Evolutionary conservation across 1,140 invertebrate genomes (phyloP), one percentile per base, ranked within the genome.

Genomic region (Gerris buenoi): DNA sequence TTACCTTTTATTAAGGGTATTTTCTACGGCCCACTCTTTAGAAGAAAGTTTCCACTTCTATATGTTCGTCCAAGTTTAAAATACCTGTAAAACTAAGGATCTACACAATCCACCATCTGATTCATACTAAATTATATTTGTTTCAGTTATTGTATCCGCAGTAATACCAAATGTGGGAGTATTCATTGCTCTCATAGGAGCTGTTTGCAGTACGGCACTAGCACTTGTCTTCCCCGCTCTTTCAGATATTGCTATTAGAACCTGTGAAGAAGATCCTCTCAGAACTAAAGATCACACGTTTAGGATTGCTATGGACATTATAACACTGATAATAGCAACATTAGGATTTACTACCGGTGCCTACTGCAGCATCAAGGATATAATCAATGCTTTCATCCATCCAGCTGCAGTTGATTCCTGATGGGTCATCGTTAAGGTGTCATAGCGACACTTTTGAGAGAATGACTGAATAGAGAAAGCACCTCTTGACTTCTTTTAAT

Each of bases 181-280:
- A 1, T 87, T 96, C 76, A 96, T 97, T 69, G 93, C 93, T 0
- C 79, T 95, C 58, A 88, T 96, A 59, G 94, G 94, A 1, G 91
- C 94, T 0, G 80, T 95, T 2, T 89, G 89, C 74, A 91, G 90
- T 69, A 90, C 90, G 27, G 86, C 89, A 0, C 78, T 96, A 61
- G 91, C 93, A 0, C 81, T 97, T 0, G 82, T 97, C 14, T 89
- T 96, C 71, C 94, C 94, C 1, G 89, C 93, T 1, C 77, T 95
- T 18, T 86, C 95, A 60, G 89, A 96, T 71, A 81, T 93, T 65
- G 79, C 88, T 0, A 78, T 84, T 0, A 76, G 78, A 29, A 80
- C 77, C 67, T 56, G 56, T 5, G 57, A 22, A 0, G 66, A 63
- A 2, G 61, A 66, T 2, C 46, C 64, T 15, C 56, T 68, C 5